Percentiles rank a stretch among this genome's conserved stretches.
Conservation (phyloP, 2,113 vertebrate genomes). For the Equus quagga region DNA sequence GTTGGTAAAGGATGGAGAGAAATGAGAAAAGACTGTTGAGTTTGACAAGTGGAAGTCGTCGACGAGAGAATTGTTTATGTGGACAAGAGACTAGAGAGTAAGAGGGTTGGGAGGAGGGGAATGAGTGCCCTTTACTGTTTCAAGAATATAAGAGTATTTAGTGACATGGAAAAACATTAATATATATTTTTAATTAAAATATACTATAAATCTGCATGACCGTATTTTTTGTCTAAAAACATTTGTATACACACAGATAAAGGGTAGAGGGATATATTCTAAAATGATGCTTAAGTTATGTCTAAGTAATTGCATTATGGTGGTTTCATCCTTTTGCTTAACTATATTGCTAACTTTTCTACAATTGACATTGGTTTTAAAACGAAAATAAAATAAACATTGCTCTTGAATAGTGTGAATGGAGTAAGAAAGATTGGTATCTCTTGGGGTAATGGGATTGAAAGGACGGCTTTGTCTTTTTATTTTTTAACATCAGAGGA, state of each 20-base stretch:
- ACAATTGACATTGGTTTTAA: background rate
- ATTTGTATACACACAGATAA: background rate
- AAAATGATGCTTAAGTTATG: background rate
- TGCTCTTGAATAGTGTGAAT: background rate
- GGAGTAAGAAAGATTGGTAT: background rate
- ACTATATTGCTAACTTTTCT: background rate
- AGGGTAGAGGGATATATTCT: background rate
- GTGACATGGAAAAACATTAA: background rate
- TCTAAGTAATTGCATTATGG: background rate
- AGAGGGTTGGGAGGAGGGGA: background rate
- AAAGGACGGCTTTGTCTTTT: background rate
- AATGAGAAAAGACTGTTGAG: background rate
- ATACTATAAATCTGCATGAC: background rate
- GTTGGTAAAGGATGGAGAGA: background rate
- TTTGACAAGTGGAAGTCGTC: background rate
- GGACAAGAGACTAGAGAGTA: background rate
- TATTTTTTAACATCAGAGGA: background rate
- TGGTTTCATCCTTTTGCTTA: background rate
- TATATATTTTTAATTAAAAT: slow-evolving; percentile 14
- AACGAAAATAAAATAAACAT: slow-evolving; percentile 11
- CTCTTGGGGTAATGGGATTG: background rate
- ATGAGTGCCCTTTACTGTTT: background rate
- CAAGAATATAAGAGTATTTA: background rate
- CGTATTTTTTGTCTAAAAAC: background rate
- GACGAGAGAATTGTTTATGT: background rate